Evolutionary conservation across 2,888 invertebrate species (phyloP).

Genomic region (Apamea anceps): DNA sequence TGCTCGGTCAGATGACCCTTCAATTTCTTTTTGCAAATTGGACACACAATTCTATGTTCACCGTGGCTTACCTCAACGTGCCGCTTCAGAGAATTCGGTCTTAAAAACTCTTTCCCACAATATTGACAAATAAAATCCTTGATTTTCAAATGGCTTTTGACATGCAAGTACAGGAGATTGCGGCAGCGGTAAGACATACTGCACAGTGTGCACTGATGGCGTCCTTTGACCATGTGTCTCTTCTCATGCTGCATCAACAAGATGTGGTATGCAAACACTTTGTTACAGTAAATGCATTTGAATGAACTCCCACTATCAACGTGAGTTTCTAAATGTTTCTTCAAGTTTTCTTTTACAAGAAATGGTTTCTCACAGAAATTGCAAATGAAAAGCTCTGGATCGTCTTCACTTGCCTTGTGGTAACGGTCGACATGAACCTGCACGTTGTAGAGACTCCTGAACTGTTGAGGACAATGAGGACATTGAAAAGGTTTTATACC

Average conservation of each 20-base stretch:
- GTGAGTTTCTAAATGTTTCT: constrained; percentile 93
- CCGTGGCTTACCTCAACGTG: constrained; percentile 94
- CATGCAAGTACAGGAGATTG: constrained; percentile 91
- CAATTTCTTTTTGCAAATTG: constrained; percentile 94
- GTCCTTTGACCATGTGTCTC: constrained; percentile 93
- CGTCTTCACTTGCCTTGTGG: constrained; percentile 82
- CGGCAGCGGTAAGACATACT: constrained; percentile 92
- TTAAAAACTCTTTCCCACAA: constrained; percentile 94
- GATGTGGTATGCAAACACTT: constrained; percentile 77
- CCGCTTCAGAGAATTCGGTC: constrained; percentile 93
- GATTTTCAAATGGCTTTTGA: constrained; percentile 93
- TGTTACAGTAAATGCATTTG: constrained; percentile 92
- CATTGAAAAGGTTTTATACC: constrained; percentile 92
- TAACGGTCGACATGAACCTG: constrained; percentile 91
- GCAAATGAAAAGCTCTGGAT: constrained; percentile 91
- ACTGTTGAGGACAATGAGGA: constrained; percentile 91
- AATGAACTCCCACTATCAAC: constrained; percentile 86
- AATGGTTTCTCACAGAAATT: constrained; percentile 94
- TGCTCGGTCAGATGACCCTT: constrained; percentile 96
- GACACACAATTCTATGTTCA: constrained; percentile 94
- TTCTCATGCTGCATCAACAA: constrained; percentile 92
- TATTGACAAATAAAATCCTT: constrained; percentile 94
- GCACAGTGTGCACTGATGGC: constrained; percentile 93
- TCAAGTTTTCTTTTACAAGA: constrained; percentile 93
- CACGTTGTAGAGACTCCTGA: constrained; percentile 92